Evolutionary conservation across 2,888 invertebrate species (phyloP), one percentile per base, ranked within the genome.

Genomic region (Smittia sp.): DNA sequence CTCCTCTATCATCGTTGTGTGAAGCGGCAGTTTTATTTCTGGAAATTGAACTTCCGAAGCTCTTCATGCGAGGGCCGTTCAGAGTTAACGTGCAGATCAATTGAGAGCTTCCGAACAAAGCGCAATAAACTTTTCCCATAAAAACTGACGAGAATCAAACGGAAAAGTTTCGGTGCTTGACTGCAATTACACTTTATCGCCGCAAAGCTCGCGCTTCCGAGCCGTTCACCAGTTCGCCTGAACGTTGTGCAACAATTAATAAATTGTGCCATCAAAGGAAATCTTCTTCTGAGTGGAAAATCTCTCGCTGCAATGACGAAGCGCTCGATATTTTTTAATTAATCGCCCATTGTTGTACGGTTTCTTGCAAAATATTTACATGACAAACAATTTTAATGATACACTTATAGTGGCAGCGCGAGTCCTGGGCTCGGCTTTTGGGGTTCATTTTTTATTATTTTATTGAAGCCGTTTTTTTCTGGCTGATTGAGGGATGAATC

Each of bases 341-440:
- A 69, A 69, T 69, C 54, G 7, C 27, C 15, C 25, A 69, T 69
- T 54, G 52, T 54, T 32, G 15, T 32, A 68, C 46, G 41, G 22
- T 25, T 52, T 18, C 69, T 69, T 69, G 69, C 25, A 69, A 52
- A 54, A 52, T 69, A 69, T 69, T 69, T 69, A 69, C 69, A 69
- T 25, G 52, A 67, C 52, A 69, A 52, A 69, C 27, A 54, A 27
- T 27, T 69, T 41, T 69, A 69, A 69, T 69, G 69, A 69, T 69
- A 69, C 54, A 18, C 54, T 69, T 54, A 54, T 69, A 18, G 58
- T 22, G n/a, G 15, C 18, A 6, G 18, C 58, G 9, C 1, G n/a
- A 58, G 58, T 18, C 22, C 58, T 58, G 46, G 32, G 15, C 52
- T 22, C 18, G 69, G 52, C 22, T 41, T 41, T 20, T 58, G 58